Base-by-base conservation (phyloP, 2,113 vertebrate species). In the Sebastes schlegelii region DNA sequence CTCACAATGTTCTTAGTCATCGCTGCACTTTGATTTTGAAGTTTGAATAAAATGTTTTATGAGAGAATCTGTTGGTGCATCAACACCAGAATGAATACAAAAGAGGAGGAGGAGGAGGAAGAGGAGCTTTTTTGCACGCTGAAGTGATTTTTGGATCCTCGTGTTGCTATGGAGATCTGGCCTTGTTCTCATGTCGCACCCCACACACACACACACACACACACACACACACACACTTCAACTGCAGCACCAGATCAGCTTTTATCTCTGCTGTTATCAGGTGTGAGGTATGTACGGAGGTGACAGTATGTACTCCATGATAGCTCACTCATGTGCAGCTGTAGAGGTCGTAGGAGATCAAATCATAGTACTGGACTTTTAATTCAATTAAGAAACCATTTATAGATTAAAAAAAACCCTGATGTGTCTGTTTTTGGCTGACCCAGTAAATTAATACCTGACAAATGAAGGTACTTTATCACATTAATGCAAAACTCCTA, bases 201-300 rank as follows among this genome's bases (percentile, higher is more conserved):
- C n/a, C 48, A 57, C 78, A 64, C 71, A 64, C 51, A 66, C 52
- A 65, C 62, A 77, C 43, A 51, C 46, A 45, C 21, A 45, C 60
- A 65, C 70, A 64, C 52, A 72, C 49, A 34, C 46, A 63, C 10
- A 67, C 23, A 74, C 65, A 69, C 26, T 57, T 64, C 4, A 62
- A 16, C 42, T 45, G 8, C 52, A 69, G 64, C 69, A 68, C 1
- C 60, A 74, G 42, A 49, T 16, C 74, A 58, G 23, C 54, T 62
- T 48, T 43, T 91, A 85, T 91, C 82, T 48, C 0, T 16, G 17
- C 75, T 54, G 49, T 83, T 93, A 67, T 93, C 88, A 89, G 87
- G 86, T 89, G 92, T 88, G 74, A 73, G 82, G 69, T 66, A 82
- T 87, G 86, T 55, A 2, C 1, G 0, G 69, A 88, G 87, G 87